phyloP scores from a whole-genome alignment of 2,888 invertebrate species.

The Chrysina gloriosa region DNA sequence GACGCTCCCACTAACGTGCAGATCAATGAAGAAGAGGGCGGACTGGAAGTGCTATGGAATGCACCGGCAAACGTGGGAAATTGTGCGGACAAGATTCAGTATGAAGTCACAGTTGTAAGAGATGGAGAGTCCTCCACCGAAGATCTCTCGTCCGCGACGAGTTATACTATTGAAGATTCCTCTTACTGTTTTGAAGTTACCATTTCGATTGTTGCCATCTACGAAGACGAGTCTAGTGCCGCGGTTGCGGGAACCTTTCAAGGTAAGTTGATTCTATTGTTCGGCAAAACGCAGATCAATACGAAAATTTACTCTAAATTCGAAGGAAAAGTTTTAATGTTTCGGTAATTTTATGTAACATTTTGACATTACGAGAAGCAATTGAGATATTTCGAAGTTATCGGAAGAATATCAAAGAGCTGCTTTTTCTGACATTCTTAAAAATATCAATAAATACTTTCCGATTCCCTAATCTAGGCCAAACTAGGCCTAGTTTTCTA shows the following conservation, averaged over 20 bases:
- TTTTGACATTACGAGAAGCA: too few species aligned
- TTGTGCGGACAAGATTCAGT: background rate
- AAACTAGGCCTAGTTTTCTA: too few species aligned
- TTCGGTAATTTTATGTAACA: too few species aligned
- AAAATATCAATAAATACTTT: too few species aligned
- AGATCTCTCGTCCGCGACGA: background rate
- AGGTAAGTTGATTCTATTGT: background rate
- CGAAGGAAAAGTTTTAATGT: too few species aligned
- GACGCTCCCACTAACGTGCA: background rate
- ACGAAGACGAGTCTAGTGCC: background rate
- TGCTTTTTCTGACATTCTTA: too few species aligned
- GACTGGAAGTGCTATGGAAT: background rate
- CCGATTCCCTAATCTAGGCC: too few species aligned
- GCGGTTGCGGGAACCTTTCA: background rate
- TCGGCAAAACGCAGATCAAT: too few species aligned
- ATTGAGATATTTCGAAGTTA: too few species aligned
- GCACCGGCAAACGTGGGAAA: background rate
- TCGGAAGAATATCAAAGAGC: too few species aligned
- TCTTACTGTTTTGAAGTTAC: background rate
- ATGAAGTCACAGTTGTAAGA: background rate
- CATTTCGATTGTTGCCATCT: background rate
- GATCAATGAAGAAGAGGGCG: background rate
- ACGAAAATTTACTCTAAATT: too few species aligned
- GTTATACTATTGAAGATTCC: background rate
- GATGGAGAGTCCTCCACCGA: background rate